Evolutionary conservation across 2,113 vertebrate species (phyloP), one percentile per base, ranked within the genome.

Genomic region (Ranitomeya imitator): DNA sequence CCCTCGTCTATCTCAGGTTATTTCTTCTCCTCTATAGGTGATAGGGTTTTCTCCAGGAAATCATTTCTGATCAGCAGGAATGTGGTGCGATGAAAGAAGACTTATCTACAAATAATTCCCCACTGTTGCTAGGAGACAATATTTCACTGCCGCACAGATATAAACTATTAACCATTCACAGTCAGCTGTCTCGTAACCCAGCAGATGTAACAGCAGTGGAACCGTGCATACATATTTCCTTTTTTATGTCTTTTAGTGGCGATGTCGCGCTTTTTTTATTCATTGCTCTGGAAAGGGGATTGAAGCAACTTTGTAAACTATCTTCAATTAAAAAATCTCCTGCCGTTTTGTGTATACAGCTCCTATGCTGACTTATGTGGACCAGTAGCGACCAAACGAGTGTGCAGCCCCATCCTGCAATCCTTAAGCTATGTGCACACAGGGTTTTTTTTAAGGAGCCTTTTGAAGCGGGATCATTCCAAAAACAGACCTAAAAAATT

Each of bases 91-190:
- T 54, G 31, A 65, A 31, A 79, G n/a, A n/a, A 6, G 26, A 79
- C 37, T 31, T 59, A 60, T 59, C 57, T 51, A 31, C 85, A 52
- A n/a, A 86, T 63, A 16, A 86, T 86, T 55, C 65, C 45, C 21
- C 54, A 19, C 45, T 55, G 85, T 86, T 86, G 76, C 85, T 86
- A 86, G 76, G 85, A 86, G 63, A 86, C 74, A 19, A 78, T 67
- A 14, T 83, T 67, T 69, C 18, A 21, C 81, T n/a, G 9, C 81
- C 5, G 59, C 37, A 69, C 7, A 4, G 23, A 67, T 26, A 60
- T 16, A 69, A 45, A 67, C 37, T 45, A 65, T 86, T 79, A 86
- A 65, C 73, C 69, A 26, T 63, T 79, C 57, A 63, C 52, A 31
- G 73, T 61, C 85, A 23, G 10, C 71, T 51, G 19, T 51, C 31